Evolutionary conservation across 2,888 invertebrate species (phyloP), one percentile per base, ranked within the genome.

Genomic region (Xestia ashworthii): DNA sequence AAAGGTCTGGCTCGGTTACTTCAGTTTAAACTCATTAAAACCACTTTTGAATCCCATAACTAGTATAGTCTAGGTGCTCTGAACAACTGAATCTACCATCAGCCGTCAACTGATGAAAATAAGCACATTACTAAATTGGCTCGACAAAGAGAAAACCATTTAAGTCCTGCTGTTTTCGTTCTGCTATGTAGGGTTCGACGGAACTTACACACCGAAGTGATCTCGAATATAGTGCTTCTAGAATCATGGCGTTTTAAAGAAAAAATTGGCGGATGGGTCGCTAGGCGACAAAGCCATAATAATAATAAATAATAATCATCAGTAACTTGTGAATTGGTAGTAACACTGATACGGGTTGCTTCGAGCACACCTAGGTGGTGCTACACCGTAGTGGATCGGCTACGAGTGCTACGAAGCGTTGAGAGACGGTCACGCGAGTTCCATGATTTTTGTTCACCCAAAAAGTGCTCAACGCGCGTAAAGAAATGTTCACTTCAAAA

Each of bases 101-200:
- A 87, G 84, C 90, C 88, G 91, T 92, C 91, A 92, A 91, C 91
- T 89, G 88, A 81, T 87, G 85, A 91, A 91, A 91, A 93, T 91
- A 91, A 92, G 90, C 87, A 92, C 90, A 90, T 92, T 89, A 91
- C 90, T 90, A 90, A 92, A 93, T 93, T 91, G 91, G 89, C 85
- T 80, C 85, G 84, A 89, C 89, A 89, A 91, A 90, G 91, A 91
- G 92, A 87, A 93, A 93, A 91, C 93, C 92, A 93, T 94, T 95
- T 93, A 94, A 94, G 92, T 93, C 93, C 83, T 86, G 88, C 89
- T 92, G 92, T 93, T 94, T 94, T 92, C 88, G 83, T 88, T 85
- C 87, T 84, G 78, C 85, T 85, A 84, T 82, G 86, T 88, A 90
- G 85, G 87, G 85, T 78, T 75, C 48, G 19, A 75, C 22, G 8